phyloP scores from a whole-genome alignment of 2,113 vertebrate genomes.

The Campylorhamphus procurvoides region DNA sequence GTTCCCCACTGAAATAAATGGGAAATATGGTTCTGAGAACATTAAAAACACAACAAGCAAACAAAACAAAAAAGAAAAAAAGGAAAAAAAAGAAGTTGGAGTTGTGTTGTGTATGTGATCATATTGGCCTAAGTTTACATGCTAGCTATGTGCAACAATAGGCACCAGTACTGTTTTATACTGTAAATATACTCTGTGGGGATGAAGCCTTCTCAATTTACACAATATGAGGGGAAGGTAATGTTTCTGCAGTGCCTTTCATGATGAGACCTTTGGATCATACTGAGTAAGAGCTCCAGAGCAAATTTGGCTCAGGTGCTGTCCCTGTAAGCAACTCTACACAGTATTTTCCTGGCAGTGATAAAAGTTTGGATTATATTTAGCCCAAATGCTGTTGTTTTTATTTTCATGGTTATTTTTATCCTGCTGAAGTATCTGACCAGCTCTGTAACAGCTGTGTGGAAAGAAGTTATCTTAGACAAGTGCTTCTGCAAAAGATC shows the following conservation, averaged over 20 bases:
- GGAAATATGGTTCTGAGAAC: not conserved
- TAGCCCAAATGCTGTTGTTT: not conserved
- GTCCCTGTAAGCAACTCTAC: rapidly evolving
- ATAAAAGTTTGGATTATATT: not conserved
- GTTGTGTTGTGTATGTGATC: not conserved
- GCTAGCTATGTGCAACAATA: not conserved
- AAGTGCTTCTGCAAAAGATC: not conserved
- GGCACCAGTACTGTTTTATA: not conserved
- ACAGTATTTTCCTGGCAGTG: not conserved
- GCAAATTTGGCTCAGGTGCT: not conserved
- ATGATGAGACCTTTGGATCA: not conserved
- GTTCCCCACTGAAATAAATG: not conserved
- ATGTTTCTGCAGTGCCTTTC: not conserved
- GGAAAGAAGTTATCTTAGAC: not conserved
- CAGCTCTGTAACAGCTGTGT: not conserved
- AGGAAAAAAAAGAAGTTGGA: not conserved
- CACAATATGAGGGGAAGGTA: not conserved
- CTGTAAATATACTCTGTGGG: not conserved
- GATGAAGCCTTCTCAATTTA: not conserved
- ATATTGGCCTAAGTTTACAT: not conserved
- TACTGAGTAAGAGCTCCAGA: not conserved
- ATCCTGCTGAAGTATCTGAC: not conserved
- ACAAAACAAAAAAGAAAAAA: too few species aligned
- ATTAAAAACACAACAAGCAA: too few species aligned
- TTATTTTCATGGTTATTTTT: conserved; percentile 27